phyloP scores from a whole-genome alignment of 2,113 vertebrate species.

The Psilopogon haemacephalus region DNA sequence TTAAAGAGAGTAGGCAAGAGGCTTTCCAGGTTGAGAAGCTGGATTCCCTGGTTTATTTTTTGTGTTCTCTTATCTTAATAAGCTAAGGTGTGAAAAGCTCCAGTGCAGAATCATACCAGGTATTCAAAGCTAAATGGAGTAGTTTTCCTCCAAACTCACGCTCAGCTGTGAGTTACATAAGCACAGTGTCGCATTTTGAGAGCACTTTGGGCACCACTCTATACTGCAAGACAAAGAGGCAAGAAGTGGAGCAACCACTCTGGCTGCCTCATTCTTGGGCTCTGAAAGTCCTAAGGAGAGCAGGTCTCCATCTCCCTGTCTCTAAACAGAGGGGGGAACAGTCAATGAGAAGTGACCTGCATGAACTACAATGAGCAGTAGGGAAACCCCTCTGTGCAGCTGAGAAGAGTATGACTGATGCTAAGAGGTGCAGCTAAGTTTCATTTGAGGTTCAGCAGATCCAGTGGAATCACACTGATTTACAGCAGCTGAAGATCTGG shows the following conservation, averaged over 20 bases:
- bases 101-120: background rate
- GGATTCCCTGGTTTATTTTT: background rate
- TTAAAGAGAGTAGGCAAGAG: background rate
- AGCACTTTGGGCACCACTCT: accelerated
- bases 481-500: background rate
- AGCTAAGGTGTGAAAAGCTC: background rate
- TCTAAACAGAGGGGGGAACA: background rate
- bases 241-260: background rate
- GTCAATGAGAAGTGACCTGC: background rate
- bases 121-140: background rate
- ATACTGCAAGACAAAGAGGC: background rate
- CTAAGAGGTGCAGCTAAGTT: background rate
- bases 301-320: background rate
- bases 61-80: background rate
- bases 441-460: background rate
- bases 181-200: background rate
- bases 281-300: background rate
- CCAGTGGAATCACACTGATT: background rate
- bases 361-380: background rate
- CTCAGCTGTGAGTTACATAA: background rate
- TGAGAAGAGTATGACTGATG: background rate
- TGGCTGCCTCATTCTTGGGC: background rate
- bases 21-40: background rate
- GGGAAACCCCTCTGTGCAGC: background rate
- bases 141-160: background rate